Evolutionary conservation across 2,888 invertebrate genomes (phyloP).

Genomic region (Tinea trinotella): DNA sequence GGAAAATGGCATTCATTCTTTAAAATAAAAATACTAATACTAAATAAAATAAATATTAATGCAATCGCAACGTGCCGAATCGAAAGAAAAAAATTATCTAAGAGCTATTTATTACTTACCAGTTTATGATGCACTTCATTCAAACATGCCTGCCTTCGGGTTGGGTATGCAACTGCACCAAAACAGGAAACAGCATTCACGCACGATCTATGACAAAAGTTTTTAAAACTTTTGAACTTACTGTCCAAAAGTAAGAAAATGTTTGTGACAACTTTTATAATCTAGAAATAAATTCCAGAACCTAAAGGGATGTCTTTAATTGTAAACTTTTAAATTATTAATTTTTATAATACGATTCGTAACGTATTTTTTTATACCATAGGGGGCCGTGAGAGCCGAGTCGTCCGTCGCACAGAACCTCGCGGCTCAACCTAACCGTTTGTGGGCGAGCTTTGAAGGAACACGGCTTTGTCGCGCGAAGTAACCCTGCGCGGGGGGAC

Average conservation of each 20-base stretch:
- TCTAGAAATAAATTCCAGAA: too few species aligned
- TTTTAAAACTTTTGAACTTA: slow-evolving; percentile 4
- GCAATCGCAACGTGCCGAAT: neutral
- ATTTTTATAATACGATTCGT: neutral
- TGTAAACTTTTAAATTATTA: neutral
- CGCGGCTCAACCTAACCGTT: slow-evolving; percentile 8
- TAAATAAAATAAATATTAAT: neutral
- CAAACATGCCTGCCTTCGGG: neutral
- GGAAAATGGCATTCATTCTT: neutral
- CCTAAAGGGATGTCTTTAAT: too few species aligned
- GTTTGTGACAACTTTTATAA: neutral
- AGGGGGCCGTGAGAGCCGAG: slow-evolving; percentile 10
- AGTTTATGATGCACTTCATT: neutral
- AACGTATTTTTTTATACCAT: neutral
- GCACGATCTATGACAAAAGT: slow-evolving; percentile 11
- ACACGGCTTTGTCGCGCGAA: slow-evolving; percentile 15
- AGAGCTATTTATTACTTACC: neutral
- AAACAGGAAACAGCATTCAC: slow-evolving; percentile 15
- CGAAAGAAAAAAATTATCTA: neutral
- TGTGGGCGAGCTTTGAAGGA: slow-evolving; percentile 4
- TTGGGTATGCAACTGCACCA: slow-evolving; percentile 7
- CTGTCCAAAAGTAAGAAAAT: neutral
- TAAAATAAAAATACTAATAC: neutral
- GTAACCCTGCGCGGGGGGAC: slow-evolving; percentile 3
- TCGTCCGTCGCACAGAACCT: slow-evolving; percentile 4